These are phyloP conservation scores for Ageneiosus marmoratus DNA, from an alignment of 2,113 vertebrate genomes.

Conservation along the genomic window DNA sequence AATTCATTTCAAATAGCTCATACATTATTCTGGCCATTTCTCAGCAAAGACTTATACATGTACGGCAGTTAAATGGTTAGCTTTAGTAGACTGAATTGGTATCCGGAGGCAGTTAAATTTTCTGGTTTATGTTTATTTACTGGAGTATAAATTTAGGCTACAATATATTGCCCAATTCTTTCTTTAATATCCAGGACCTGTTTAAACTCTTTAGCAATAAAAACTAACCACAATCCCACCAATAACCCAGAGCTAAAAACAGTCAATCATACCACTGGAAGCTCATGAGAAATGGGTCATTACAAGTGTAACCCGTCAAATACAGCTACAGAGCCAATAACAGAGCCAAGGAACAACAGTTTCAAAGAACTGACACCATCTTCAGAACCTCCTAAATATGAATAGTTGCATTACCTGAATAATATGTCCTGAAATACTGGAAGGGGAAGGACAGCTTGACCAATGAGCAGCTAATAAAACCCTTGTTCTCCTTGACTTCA, in stretches of 20 bases:
- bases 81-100: conserved; percentile 23
- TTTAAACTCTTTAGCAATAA: conserved; percentile 24
- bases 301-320: conserved; percentile 22
- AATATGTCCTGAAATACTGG: neutral
- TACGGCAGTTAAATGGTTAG: conserved; percentile 41
- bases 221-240: neutral
- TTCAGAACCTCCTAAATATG: neutral
- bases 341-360: neutral
- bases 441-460: neutral
- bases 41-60: conserved; percentile 47
- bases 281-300: conserved; percentile 9
- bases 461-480: conserved; percentile 15
- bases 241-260: conserved; percentile 3
- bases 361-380: conserved; percentile 12
- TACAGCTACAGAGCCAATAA: neutral
- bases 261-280: conserved; percentile 35
- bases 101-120: conserved; percentile 4
- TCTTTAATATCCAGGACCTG: conserved; percentile 17
- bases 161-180: neutral
- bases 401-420: neutral
- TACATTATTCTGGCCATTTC: conserved; percentile 34
- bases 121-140: conserved; percentile 38
- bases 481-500: conserved; percentile 11
- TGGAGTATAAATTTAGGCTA: conserved; percentile 3
- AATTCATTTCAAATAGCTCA: conserved; percentile 48